Percentiles rank a stretch among this genome's conserved stretches.
Conservation (phyloP, 2,113 vertebrate species). For the Oncorhynchus gorbuscha region DNA sequence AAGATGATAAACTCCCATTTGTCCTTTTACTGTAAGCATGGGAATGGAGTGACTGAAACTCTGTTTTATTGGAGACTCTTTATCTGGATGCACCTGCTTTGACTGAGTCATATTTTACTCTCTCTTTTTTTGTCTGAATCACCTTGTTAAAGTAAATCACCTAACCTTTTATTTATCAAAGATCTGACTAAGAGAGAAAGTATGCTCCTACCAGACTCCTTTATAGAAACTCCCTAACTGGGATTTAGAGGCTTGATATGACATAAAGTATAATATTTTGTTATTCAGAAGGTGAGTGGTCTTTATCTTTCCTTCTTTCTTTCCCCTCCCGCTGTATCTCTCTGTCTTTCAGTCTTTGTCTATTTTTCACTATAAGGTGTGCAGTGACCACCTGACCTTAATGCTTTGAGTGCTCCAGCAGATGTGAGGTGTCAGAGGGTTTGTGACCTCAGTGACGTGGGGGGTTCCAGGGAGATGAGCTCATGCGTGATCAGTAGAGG, state of each 20-base stretch:
- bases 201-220: not conserved
- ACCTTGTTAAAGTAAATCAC: not conserved
- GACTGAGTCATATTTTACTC: slow-evolving; percentile 1
- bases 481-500: slow-evolving; percentile 42
- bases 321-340: too few species aligned
- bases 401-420: slow-evolving; percentile 1
- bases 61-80: not conserved
- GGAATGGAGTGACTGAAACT: not conserved
- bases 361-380: not conserved
- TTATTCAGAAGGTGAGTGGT: too few species aligned
- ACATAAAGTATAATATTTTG: too few species aligned
- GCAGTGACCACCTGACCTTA: not conserved
- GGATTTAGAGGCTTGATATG: too few species aligned
- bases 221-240: not conserved
- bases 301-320: too few species aligned
- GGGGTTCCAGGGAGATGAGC: slow-evolving; percentile 38
- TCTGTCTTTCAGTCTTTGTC: not conserved
- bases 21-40: slow-evolving; percentile 52
- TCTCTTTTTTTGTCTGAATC: slow-evolving; percentile 26
- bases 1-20: slow-evolving; percentile 58
- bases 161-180: not conserved
- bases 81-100: slow-evolving; percentile 55
- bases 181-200: not conserved
- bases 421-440: slow-evolving; percentile 22
- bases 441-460: slow-evolving; percentile 15